Evolutionary conservation across 2,113 vertebrate species (phyloP), one percentile per base, ranked within the genome.

Genomic region (Nycticryphes semicollaris): DNA sequence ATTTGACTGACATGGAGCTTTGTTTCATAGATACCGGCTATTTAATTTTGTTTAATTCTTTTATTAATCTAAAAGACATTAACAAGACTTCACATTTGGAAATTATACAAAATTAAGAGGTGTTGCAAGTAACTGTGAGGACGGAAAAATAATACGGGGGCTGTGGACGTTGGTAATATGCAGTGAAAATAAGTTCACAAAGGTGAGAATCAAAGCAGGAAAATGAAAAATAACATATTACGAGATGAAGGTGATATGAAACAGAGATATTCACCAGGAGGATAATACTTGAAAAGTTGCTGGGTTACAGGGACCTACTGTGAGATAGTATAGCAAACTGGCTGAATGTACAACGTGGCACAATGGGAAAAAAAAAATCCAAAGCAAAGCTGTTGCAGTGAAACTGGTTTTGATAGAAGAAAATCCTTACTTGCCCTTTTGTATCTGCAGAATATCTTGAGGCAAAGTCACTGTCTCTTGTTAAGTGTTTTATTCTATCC

Each of bases 121-220:
- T 62, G 15, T 47, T 92, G 19, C 33, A 89, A 78, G 50, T 64
- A 68, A 76, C 37, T 30, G 4, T 82, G 57, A 93, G 31, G 63
- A 39, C 31, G 74, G 25, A 53, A 87, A 87, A 92, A 86, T 83
- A 80, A 74, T 31, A 66, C 1, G 6, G 3, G 31, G 15, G 22
- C 12, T 1, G 5, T 0, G 0, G 35, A 68, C 7, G 22, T 8
- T 56, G 28, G 64, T 70, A 78, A 89, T 84, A 92, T 72, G 27
- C 60, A 90, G 87, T 4, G 79, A 94, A 93, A 94, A 84, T 93
- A 88, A 86, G 17, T 83, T 90, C 14, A 35, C 33, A 70, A 13
- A 90, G 12, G n/a, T 80, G 79, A 94, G 41, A 96, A 68, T 80
- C 54, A 91, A 86, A 84, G 27, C n/a, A 88, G 39, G 80, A 92